phyloP scores from a whole-genome alignment of 2,113 vertebrate genomes.

The Castor canadensis region DNA sequence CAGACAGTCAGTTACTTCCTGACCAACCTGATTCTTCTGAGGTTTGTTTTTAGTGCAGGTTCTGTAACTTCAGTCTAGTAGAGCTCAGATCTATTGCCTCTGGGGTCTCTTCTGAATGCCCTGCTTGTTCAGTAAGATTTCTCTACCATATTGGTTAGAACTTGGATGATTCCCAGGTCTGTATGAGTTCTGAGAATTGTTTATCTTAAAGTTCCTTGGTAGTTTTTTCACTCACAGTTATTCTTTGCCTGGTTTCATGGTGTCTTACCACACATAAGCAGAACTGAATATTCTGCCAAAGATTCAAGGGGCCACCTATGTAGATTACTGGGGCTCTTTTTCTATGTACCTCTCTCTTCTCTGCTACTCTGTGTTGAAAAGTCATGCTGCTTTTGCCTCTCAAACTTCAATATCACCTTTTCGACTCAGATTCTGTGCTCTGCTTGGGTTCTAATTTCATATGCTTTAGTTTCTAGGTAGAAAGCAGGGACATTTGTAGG shows the following conservation, averaged over 20 bases:
- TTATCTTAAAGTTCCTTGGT: not conserved
- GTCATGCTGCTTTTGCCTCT: not conserved
- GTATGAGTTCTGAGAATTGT: constrained; percentile 36
- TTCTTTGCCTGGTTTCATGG: constrained; percentile 30
- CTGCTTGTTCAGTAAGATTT: constrained; percentile 31
- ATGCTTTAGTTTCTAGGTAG: not conserved
- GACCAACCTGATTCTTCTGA: not conserved
- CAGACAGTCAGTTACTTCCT: not conserved
- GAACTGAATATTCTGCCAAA: constrained; percentile 32
- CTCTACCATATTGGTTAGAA: constrained; percentile 11
- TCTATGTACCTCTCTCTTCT: not conserved
- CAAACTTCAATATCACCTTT: not conserved
- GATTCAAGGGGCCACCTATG: constrained; percentile 33
- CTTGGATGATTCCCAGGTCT: constrained; percentile 34
- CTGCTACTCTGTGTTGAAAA: not conserved
- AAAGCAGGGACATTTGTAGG: not conserved
- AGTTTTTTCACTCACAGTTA: not conserved
- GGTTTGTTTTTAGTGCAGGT: not conserved
- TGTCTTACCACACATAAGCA: constrained; percentile 36
- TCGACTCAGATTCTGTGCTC: not conserved
- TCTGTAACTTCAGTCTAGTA: not conserved
- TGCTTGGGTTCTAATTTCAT: not conserved
- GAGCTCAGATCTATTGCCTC: not conserved
- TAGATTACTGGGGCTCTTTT: constrained; percentile 19
- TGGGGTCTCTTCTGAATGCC: constrained; percentile 12